Evolutionary conservation across 2,888 invertebrate species (phyloP).

Genomic region (Dorcus hopei): DNA sequence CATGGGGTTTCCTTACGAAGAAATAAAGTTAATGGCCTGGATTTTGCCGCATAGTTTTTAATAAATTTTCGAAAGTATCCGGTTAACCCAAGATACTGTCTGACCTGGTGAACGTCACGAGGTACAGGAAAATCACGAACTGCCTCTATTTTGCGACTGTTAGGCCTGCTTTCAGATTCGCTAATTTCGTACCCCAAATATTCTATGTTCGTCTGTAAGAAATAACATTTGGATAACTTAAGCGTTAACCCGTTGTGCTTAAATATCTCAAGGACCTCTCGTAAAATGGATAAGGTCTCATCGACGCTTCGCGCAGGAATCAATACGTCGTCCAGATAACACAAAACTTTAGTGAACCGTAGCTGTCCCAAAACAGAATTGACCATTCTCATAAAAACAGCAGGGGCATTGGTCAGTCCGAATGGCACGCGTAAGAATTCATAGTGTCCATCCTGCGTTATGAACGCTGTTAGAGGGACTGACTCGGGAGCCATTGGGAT

Average conservation of each 20-base stretch:
- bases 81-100: constrained; percentile 8
- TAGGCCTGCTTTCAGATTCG: no score
- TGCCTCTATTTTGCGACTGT: no score
- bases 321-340: not conserved
- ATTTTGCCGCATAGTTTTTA: constrained; percentile 5
- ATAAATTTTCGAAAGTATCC: constrained; percentile 9
- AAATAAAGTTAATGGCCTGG: constrained; percentile 12
- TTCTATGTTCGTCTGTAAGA: no score
- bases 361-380: constrained; percentile 3
- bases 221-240: no score
- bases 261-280: no score
- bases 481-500: constrained; percentile 6
- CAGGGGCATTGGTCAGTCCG: constrained; percentile 2
- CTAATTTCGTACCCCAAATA: no score
- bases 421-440: constrained; percentile 5
- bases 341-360: not conserved
- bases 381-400: constrained; percentile 7
- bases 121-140: constrained; percentile 3
- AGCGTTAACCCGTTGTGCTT: no score
- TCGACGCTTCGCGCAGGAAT: no score
- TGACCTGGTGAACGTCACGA: constrained; percentile 4
- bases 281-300: no score
- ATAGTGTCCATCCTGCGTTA: not conserved
- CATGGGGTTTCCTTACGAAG: constrained; percentile 13
- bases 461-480: constrained; percentile 4